Evolutionary conservation across 1,140 invertebrate species (phyloP).

Genomic region (Heliconius hewitsoni): DNA sequence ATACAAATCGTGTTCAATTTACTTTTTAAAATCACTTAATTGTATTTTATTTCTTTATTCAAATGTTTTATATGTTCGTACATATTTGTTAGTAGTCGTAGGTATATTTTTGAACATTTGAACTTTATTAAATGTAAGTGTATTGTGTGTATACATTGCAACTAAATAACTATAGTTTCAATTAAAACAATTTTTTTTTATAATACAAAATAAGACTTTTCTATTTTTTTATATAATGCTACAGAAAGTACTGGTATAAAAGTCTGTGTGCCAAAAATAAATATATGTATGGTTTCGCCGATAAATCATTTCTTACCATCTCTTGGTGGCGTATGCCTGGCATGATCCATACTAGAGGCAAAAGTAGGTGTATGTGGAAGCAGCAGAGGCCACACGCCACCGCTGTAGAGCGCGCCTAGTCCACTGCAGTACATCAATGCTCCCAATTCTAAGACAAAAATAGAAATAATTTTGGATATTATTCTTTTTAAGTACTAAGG

Average conservation of each 20-base stretch:
- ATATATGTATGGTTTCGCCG: no score
- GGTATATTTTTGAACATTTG: not conserved
- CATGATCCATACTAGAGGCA: constrained; percentile 50
- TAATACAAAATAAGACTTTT: no score
- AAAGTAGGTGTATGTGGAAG: constrained; percentile 59
- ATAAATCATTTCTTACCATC: constrained; percentile 51
- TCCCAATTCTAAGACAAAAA: constrained; percentile 55
- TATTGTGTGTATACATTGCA: no score
- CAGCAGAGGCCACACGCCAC: constrained; percentile 69
- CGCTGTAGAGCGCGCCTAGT: constrained; percentile 70
- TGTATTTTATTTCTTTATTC: not conserved
- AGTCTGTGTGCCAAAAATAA: no score
- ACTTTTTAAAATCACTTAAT: constrained; percentile 4
- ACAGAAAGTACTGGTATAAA: no score
- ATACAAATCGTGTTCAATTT: constrained; percentile 27
- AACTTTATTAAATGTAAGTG: not conserved
- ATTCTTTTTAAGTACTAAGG: no score
- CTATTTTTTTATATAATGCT: no score
- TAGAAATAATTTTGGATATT: not conserved
- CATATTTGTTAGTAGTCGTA: not conserved
- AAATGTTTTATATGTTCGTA: not conserved
- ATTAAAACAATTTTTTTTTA: no score
- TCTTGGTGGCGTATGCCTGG: constrained; percentile 64
- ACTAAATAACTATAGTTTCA: no score
- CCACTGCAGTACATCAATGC: constrained; percentile 77